These are phyloP conservation scores for Ambastaia sidthimunki DNA, from an alignment of 2,797 vertebrate genomes.

Conservation along the genomic window DNA sequence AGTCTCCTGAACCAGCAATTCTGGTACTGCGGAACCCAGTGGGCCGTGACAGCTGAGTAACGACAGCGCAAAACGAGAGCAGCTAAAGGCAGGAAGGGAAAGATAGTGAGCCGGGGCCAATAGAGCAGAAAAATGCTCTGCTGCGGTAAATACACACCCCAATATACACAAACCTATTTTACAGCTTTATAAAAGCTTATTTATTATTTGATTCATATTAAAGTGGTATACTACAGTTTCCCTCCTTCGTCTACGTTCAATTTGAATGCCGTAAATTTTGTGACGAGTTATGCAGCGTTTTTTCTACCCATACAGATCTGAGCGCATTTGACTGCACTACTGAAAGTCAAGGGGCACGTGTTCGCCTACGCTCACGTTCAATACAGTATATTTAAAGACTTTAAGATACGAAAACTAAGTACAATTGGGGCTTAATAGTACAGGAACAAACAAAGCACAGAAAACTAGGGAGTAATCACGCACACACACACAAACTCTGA, in stretches of 20 bases:
- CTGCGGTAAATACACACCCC: conserved; percentile 7
- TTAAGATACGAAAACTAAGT: too few species aligned
- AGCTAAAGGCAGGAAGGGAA: neutral
- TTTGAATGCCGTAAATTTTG: neutral
- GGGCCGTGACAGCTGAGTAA: conserved; percentile 49
- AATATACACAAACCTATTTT: neutral
- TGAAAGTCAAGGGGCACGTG: too few species aligned
- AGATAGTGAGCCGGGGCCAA: neutral
- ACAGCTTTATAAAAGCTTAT: neutral
- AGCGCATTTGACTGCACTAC: too few species aligned
- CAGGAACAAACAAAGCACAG: conserved; percentile 24
- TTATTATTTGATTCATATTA: neutral
- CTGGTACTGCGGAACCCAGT: conserved; percentile 47
- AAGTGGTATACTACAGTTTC: neutral
- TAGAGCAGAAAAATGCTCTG: neutral
- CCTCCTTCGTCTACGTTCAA: neutral
- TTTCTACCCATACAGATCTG: too few species aligned
- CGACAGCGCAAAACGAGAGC: conserved; percentile 36
- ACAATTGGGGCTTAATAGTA: too few species aligned
- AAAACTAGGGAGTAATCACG: neutral
- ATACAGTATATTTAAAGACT: too few species aligned
- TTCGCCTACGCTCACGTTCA: too few species aligned
- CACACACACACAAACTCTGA: neutral
- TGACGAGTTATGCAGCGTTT: too few species aligned
- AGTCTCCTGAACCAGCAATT: conserved; percentile 55